Conservation (phyloP, 2,797 vertebrate species). For the Gallinago nigripennis region DNA sequence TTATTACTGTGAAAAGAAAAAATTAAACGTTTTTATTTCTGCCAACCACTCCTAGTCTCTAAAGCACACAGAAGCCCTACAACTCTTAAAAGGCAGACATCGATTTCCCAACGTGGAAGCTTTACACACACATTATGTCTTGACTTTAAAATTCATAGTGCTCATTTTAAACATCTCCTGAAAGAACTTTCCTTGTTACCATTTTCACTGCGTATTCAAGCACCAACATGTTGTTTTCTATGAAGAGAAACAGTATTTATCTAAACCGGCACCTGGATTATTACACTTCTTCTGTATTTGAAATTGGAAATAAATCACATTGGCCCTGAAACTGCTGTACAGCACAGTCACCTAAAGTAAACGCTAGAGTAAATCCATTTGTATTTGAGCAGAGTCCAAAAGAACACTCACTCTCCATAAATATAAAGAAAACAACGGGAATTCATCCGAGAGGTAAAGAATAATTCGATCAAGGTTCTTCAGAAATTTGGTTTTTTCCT, state of each 20-base stretch:
- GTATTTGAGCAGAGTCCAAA: conserved; percentile 65
- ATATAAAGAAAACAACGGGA: conserved; percentile 87
- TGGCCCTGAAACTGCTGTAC: background rate
- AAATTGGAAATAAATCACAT: background rate
- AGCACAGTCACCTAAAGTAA: background rate
- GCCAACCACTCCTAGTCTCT: background rate
- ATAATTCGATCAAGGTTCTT: conserved; percentile 79
- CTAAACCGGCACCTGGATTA: background rate
- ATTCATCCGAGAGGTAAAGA: conserved; percentile 83
- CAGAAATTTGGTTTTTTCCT: conserved; percentile 74
- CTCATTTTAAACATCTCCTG: background rate
- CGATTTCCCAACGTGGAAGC: background rate
- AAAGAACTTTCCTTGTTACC: background rate
- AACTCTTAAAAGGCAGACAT: background rate
- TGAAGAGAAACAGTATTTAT: background rate
- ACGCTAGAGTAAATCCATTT: conserved; percentile 20
- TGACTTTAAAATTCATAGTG: background rate
- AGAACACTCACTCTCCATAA: conserved; percentile 85
- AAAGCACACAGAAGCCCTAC: background rate
- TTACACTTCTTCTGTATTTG: background rate
- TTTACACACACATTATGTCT: background rate
- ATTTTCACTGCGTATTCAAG: background rate
- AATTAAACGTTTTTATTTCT: background rate
- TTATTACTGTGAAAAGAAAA: background rate
- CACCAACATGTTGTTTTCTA: background rate